Base-by-base conservation (phyloP, 2,113 vertebrate genomes). In the Engystomops pustulosus region DNA sequence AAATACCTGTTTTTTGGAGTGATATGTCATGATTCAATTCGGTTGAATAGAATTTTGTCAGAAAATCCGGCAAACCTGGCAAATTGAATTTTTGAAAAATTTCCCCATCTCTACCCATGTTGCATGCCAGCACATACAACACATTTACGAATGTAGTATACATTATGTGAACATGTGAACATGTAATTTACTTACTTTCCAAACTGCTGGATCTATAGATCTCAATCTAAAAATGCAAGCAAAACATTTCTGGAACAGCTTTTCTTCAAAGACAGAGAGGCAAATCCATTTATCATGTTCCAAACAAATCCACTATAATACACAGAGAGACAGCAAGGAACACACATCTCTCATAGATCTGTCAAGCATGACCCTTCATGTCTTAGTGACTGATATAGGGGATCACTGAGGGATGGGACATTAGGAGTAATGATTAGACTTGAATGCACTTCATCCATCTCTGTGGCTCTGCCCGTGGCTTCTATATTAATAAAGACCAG, bases 361-460 rank as follows among this genome's bases (percentile, higher is more conserved):
- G 34, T 38, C 53, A 44, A n/a, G n/a, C 8, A 17, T 83, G 30
- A 23, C 36, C 69, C 51, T 47, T 11, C 18, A 25, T 18, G 36
- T 47, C 74, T 12, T 18, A 47, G 27, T 65, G 81, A 76, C 53
- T 68, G 81, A 83, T 83, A 36, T 27, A 32, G 51, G 36, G 32
- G 38, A 72, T 76, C 20, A 20, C 81, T 34, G 25, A 23, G 7
- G 25, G 71, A 75, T 47, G 27, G 30, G 41, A 44, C 17, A 45
- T 75, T 36, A 78, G 74, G 44, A 77, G 71, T 68, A 27, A 78
- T 77, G 60, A 84, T 84, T 76, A 32, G n/a, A 51, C n/a, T 53
- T 27, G 68, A 44, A 51, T 38, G 45, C 34, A 18, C 30, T 77
- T 9, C 30, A 53, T 84, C 60, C 4, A 27, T 51, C 15, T 67